Evolutionary conservation across 2,888 invertebrate species (phyloP).

Genomic region (Drosophila planitibia): DNA sequence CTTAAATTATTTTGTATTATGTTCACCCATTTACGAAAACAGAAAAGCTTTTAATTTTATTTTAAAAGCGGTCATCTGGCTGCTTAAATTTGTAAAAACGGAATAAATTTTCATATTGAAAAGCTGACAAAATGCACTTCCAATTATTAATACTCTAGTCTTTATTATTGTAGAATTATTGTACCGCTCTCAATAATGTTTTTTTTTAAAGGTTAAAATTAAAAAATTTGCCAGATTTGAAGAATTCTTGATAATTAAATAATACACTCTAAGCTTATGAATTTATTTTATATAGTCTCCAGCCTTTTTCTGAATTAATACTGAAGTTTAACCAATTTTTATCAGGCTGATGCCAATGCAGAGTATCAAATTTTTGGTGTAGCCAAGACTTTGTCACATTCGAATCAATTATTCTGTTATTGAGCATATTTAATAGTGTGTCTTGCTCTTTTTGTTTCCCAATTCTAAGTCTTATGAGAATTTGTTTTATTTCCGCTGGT

Average conservation of each 20-base stretch:
- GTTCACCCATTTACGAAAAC: background rate
- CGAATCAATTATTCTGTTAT: slow-evolving; percentile 28
- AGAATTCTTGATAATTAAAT: background rate
- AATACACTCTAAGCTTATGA: background rate
- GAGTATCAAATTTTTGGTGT: slow-evolving; percentile 1
- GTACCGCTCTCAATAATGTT: background rate
- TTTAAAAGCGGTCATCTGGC: too few species aligned
- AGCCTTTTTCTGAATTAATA: background rate
- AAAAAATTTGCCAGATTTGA: background rate
- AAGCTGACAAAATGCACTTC: background rate
- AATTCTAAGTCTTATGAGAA: slow-evolving; percentile 35
- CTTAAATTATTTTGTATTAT: background rate
- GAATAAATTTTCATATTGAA: background rate
- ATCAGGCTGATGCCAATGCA: background rate
- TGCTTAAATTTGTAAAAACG: background rate
- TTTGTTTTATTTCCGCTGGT: slow-evolving; percentile 38
- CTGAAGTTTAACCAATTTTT: background rate
- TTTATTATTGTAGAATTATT: background rate
- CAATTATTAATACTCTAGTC: background rate
- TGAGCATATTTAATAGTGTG: slow-evolving; percentile 42
- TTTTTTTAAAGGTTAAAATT: background rate
- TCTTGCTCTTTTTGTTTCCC: slow-evolving; percentile 31
- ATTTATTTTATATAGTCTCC: background rate
- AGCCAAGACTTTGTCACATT: background rate
- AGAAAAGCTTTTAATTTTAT: background rate